Percentiles rank a stretch among this genome's conserved stretches.
Conservation (phyloP, 2,113 vertebrate species). For the Paratilapia polleni region DNA sequence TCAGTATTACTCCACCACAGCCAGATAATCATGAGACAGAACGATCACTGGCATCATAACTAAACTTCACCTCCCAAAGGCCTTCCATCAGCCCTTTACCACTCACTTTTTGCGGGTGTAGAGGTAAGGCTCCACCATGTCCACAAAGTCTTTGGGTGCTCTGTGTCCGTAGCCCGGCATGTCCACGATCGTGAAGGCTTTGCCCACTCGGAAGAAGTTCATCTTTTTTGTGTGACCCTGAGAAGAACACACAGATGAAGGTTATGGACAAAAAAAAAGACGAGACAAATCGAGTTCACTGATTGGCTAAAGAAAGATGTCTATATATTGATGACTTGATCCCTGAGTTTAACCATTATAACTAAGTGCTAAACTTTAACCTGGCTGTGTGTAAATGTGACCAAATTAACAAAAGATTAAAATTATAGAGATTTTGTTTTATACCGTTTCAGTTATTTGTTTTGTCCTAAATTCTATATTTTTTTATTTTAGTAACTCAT, state of each 20-base stretch:
- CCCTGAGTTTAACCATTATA: too few relatives aligned
- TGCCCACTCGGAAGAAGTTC: slow-evolving; percentile 95
- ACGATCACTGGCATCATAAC: too few relatives aligned
- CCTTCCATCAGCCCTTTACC: not conserved
- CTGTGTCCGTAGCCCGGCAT: slow-evolving; percentile 95
- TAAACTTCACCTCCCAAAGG: too few relatives aligned
- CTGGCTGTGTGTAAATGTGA: too few relatives aligned
- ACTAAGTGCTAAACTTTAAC: too few relatives aligned
- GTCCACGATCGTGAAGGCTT: slow-evolving; percentile 90
- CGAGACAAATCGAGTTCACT: too few relatives aligned
- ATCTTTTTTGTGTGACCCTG: slow-evolving; percentile 98
- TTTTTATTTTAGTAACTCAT: too few relatives aligned
- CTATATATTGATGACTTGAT: not conserved
- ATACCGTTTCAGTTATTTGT: too few relatives aligned
- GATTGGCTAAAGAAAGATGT: not conserved
- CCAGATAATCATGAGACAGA: not conserved
- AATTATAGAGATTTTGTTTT: too few relatives aligned
- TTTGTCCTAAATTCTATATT: too few relatives aligned
- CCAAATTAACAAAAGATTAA: too few relatives aligned
- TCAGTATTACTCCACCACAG: not conserved
- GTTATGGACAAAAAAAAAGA: too few relatives aligned
- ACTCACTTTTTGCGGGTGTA: slow-evolving; percentile 86
- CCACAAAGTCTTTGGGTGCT: slow-evolving; percentile 89
- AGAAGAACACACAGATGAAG: not conserved
- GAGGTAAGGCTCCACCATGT: slow-evolving; percentile 95